Conservation (phyloP, 1,140 invertebrate genomes). For the Drosophila suzukii region DNA sequence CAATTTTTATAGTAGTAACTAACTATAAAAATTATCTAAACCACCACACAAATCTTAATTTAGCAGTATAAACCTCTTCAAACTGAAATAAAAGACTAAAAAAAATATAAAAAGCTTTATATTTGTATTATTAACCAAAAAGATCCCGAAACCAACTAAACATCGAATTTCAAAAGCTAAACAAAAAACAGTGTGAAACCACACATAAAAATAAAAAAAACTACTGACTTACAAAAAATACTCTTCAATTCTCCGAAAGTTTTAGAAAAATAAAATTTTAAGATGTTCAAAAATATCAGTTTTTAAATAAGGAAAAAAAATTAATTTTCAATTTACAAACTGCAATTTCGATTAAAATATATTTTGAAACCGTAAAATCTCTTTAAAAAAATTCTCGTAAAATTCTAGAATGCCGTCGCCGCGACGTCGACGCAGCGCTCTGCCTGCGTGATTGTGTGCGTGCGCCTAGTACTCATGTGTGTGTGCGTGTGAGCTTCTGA, state of each 20-base stretch:
- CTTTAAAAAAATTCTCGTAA: conserved; percentile 22
- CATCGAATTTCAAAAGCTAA: background rate
- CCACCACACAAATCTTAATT: background rate
- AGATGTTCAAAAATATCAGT: background rate
- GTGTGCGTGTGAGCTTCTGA: conserved; percentile 59
- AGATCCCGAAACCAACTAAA: background rate
- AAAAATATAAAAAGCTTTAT: too few relatives aligned
- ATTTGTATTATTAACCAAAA: background rate
- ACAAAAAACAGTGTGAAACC: background rate
- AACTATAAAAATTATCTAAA: too few relatives aligned
- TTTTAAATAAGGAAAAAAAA: background rate
- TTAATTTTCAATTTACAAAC: background rate
- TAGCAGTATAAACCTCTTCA: background rate
- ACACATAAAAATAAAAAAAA: background rate
- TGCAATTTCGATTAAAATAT: conserved; percentile 39
- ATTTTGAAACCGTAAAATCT: background rate
- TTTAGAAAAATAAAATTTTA: background rate
- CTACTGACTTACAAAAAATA: too few relatives aligned
- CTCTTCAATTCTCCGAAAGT: background rate
- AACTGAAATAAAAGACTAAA: background rate
- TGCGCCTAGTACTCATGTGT: conserved; percentile 24
- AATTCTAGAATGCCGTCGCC: conserved; percentile 63
- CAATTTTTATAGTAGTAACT: too few relatives aligned
- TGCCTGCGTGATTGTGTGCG: conserved; percentile 62
- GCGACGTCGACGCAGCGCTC: conserved; percentile 69